phyloP scores from a whole-genome alignment of 2,113 vertebrate genomes.

The Paradoxurus hermaphroditus region DNA sequence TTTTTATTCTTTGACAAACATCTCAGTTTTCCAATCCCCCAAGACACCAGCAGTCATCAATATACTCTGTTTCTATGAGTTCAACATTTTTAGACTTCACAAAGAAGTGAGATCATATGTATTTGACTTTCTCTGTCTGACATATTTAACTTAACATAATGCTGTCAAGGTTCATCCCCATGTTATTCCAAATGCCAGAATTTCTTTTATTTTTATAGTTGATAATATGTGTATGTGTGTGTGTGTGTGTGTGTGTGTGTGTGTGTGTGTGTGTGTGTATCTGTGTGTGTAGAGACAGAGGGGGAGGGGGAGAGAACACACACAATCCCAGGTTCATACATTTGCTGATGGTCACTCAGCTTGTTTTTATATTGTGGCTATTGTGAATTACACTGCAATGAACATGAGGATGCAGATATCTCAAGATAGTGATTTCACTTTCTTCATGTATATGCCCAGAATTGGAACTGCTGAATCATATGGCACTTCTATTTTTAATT shows the following conservation, averaged over 20 bases:
- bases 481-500: background rate
- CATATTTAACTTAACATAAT: background rate
- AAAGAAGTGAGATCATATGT: background rate
- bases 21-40: background rate
- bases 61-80: background rate
- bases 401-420: background rate
- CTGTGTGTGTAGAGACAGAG: background rate
- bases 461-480: background rate
- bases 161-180: background rate
- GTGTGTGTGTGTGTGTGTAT: background rate
- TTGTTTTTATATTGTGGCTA: background rate
- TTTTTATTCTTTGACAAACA: background rate
- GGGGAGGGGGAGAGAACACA: background rate
- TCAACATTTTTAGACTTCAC: background rate
- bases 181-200: background rate
- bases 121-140: background rate
- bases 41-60: background rate
- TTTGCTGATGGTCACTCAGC: background rate
- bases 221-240: background rate
- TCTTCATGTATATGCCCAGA: background rate
- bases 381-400: background rate
- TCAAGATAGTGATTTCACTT: background rate
- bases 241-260: too few relatives aligned
- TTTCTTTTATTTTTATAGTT: background rate
- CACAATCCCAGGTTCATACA: background rate